Conservation (phyloP, 2,797 vertebrate genomes). For the Tenualosa ilisha region DNA sequence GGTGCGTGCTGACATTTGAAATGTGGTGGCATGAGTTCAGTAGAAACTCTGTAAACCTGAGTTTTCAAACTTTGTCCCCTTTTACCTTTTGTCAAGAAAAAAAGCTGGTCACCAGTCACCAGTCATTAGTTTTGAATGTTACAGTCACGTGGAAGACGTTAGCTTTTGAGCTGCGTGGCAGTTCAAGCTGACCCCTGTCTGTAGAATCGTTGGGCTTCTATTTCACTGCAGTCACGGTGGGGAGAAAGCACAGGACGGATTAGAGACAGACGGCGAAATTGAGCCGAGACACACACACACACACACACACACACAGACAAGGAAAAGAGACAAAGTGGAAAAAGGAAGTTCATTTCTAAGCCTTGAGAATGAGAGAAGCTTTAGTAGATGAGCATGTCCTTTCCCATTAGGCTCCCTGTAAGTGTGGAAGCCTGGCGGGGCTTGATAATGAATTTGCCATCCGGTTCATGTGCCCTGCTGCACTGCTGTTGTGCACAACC, state of each 20-base stretch:
- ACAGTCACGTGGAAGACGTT: not conserved
- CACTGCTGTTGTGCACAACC: not conserved
- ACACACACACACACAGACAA: constrained; percentile 45
- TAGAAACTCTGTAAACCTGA: not conserved
- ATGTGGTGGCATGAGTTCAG: not conserved
- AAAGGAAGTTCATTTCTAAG: constrained; percentile 43
- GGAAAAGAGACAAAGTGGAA: constrained; percentile 35
- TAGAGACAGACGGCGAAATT: constrained; percentile 12
- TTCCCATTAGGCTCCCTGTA: constrained; percentile 68
- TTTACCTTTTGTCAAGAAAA: not conserved
- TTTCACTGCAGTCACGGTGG: constrained; percentile 16
- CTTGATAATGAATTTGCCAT: constrained; percentile 67
- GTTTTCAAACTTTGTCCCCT: not conserved
- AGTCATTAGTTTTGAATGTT: not conserved
- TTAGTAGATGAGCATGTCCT: constrained; percentile 67
- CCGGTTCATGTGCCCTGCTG: constrained; percentile 31
- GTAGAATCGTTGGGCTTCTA: constrained; percentile 40
- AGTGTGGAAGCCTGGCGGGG: constrained; percentile 66
- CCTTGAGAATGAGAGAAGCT: constrained; percentile 46
- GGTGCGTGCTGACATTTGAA: not conserved
- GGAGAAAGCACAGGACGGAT: constrained; percentile 4
- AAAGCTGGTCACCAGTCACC: too few relatives aligned
- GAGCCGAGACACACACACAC: constrained; percentile 2
- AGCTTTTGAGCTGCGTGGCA: not conserved
- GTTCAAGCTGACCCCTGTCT: not conserved